These are phyloP conservation scores for Pecten maximus DNA, from an alignment of 2,888 invertebrate species.

Conservation along the genomic window DNA sequence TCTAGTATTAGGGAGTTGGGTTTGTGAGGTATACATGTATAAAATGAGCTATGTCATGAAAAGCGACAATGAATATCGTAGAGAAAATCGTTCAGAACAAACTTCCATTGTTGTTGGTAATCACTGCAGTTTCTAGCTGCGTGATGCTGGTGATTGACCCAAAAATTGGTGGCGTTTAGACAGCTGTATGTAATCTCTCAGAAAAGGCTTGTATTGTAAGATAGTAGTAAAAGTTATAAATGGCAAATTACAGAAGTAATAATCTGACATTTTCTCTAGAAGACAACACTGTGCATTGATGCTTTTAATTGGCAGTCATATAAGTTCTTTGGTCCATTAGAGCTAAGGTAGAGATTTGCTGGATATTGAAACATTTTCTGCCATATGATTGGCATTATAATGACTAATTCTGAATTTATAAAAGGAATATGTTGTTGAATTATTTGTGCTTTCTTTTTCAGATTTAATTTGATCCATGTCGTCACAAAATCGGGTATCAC, in stretches of 20 bases:
- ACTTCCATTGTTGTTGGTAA: background rate
- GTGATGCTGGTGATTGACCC: background rate
- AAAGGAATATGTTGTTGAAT: background rate
- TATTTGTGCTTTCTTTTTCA: background rate
- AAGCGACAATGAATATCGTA: background rate
- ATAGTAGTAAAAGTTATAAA: too few species aligned
- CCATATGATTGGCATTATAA: too few species aligned
- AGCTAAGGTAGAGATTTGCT: too few species aligned
- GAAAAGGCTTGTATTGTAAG: background rate
- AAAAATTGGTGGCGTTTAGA: background rate
- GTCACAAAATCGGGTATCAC: background rate
- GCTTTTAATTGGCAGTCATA: too few species aligned
- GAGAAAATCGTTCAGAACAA: background rate
- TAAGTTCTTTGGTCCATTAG: too few species aligned
- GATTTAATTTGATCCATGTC: slow-evolving; percentile 19
- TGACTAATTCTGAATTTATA: too few species aligned
- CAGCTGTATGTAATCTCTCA: background rate
- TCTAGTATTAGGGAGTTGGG: too few species aligned
- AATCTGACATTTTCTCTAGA: too few species aligned
- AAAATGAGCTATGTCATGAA: background rate
- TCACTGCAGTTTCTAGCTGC: background rate
- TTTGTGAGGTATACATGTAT: too few species aligned
- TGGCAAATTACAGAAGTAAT: too few species aligned
- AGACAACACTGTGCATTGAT: too few species aligned
- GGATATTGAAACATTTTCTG: too few species aligned